phyloP scores from a whole-genome alignment of 2,888 invertebrate genomes.

The Meta bourneti region DNA sequence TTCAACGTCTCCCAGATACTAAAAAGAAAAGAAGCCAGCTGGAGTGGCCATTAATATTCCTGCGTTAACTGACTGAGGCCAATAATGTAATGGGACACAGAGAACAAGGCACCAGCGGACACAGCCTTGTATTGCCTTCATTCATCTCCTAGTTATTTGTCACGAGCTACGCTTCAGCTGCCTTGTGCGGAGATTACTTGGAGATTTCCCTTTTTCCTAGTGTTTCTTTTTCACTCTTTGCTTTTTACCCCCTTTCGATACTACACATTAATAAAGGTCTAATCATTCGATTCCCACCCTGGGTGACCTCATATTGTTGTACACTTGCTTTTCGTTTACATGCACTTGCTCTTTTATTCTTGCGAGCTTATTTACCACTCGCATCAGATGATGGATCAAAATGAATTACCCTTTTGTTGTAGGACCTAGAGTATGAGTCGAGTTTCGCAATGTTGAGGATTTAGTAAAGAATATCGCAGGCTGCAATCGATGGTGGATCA shows the following conservation, averaged over 20 bases:
- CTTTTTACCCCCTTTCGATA: slow-evolving; percentile 35
- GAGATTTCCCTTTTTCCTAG: slow-evolving; percentile 48
- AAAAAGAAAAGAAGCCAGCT: slow-evolving; percentile 67
- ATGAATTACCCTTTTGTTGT: not conserved
- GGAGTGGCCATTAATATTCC: slow-evolving; percentile 70
- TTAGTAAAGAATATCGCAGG: too few species aligned
- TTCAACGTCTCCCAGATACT: slow-evolving; percentile 51
- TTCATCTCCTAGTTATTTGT: slow-evolving; percentile 71
- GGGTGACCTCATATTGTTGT: slow-evolving; percentile 37
- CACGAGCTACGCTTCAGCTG: slow-evolving; percentile 51
- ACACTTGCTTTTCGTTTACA: slow-evolving; percentile 28
- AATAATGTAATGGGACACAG: slow-evolving; percentile 69
- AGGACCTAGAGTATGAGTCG: not conserved
- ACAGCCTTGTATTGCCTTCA: slow-evolving; percentile 57
- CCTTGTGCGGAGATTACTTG: slow-evolving; percentile 56
- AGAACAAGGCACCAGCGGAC: slow-evolving; percentile 64
- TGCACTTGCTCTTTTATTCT: slow-evolving; percentile 11
- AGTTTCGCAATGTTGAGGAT: not conserved
- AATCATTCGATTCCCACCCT: slow-evolving; percentile 55
- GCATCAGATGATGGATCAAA: slow-evolving; percentile 37
- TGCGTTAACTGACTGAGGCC: slow-evolving; percentile 67
- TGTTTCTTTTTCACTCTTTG: slow-evolving; percentile 31
- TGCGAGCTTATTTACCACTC: slow-evolving; percentile 43
- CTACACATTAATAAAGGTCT: slow-evolving; percentile 66
- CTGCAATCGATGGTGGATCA: too few species aligned